Conservation (phyloP, 2,888 invertebrate genomes). For the Marasmarcha lunaedactyla region DNA sequence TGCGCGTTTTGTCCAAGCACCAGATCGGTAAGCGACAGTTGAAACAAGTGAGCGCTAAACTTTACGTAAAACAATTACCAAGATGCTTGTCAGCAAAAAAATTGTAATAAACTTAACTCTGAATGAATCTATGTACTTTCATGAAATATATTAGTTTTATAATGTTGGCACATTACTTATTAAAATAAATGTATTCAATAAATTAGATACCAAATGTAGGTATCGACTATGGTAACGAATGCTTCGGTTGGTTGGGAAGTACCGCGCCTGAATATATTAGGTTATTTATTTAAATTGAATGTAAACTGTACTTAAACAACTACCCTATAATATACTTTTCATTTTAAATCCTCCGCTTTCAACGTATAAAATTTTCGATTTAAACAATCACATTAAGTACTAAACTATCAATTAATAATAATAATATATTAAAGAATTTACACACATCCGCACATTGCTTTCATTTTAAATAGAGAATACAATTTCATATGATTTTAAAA, state of each 20-base stretch:
- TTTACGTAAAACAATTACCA: no score
- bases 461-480: conserved; percentile 29
- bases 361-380: conserved; percentile 43
- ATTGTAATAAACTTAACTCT: no score
- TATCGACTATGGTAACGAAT: neutral
- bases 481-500: conserved; percentile 18
- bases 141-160: no score
- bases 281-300: no score
- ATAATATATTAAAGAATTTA: conserved; percentile 36
- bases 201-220: neutral
- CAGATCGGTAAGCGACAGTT: no score
- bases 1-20: no score
- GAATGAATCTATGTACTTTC: no score
- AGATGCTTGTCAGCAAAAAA: no score
- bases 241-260: conserved; percentile 17
- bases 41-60: no score
- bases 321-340: neutral
- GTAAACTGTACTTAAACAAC: neutral
- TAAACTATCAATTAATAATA: conserved; percentile 39
- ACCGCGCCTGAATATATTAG: conserved; percentile 16
- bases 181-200: neutral
- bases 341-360: conserved; percentile 22
- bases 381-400: conserved; percentile 51
- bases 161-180: conserved; percentile 5
- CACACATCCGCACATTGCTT: conserved; percentile 60